These are phyloP conservation scores for Doryteuthis pealeii DNA, from an alignment of 1,140 invertebrate genomes.

Conservation along the genomic window DNA sequence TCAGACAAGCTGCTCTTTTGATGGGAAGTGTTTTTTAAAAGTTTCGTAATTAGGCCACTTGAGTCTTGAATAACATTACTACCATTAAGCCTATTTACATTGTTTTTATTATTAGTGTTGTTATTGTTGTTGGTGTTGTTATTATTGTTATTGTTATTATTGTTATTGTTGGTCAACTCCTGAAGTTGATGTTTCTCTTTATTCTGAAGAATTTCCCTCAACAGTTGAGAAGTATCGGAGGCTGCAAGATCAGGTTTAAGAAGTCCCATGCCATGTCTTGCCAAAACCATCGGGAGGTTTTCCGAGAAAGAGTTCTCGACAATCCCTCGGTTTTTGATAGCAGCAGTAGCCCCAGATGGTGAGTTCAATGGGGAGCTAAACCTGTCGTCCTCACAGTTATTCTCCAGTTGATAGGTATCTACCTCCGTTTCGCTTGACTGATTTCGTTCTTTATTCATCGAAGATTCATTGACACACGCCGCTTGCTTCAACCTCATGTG, in stretches of 20 bases:
- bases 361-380: neutral
- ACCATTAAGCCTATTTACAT: conserved; percentile 32
- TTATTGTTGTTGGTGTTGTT: conserved; percentile 25
- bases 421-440: conserved; percentile 8
- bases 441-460: conserved; percentile 3
- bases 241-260: neutral
- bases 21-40: conserved; percentile 6
- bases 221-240: conserved; percentile 56
- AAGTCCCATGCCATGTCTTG: conserved; percentile 11
- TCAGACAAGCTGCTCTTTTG: neutral
- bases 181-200: conserved; percentile 44
- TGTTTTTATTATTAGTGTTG: conserved; percentile 35
- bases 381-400: neutral
- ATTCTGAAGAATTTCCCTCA: conserved; percentile 62
- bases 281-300: neutral
- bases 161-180: conserved; percentile 31
- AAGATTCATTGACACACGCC: neutral
- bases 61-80: conserved; percentile 14
- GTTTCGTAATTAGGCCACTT: conserved; percentile 10
- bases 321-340: neutral
- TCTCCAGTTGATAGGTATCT: conserved; percentile 1
- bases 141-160: conserved; percentile 28
- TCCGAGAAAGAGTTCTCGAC: neutral
- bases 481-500: conserved; percentile 1
- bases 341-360: neutral